A percentile compares a stretch with the other conserved stretches of the same genome.
phyloP scores from a whole-genome alignment of 2,888 invertebrate species.

The Phortica okadai region DNA sequence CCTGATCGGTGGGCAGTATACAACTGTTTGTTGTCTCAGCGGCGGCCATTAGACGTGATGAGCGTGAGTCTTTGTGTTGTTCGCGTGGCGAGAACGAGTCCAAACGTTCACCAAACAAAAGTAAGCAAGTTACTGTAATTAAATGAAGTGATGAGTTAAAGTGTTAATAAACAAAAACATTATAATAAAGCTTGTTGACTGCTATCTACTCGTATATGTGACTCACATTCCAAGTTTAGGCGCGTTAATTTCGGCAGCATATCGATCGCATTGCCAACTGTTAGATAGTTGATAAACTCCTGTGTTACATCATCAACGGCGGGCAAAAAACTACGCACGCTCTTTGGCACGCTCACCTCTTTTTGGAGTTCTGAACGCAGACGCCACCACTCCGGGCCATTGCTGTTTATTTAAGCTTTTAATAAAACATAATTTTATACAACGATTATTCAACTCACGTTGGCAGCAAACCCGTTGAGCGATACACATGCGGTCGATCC shows the following conservation, averaged over 20 bases:
- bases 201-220: too few species aligned
- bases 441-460: conserved; percentile 80
- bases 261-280: too few species aligned
- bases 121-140: conserved; percentile 82
- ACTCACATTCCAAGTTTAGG: conserved; percentile 87
- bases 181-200: background rate
- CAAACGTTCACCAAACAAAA: conserved; percentile 84
- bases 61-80: conserved; percentile 79
- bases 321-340: conserved; percentile 82
- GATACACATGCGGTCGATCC: conserved; percentile 85
- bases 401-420: conserved; percentile 77
- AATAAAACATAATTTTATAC: background rate
- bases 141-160: background rate
- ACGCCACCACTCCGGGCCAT: conserved; percentile 89
- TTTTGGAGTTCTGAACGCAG: conserved; percentile 88
- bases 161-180: background rate
- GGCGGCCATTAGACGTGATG: conserved; percentile 83
- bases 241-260: too few species aligned
- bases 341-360: conserved; percentile 84
- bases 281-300: conserved; percentile 82
- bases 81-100: conserved; percentile 82
- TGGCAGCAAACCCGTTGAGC: conserved; percentile 88
- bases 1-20: conserved; percentile 75
- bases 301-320: conserved; percentile 81
- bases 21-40: conserved; percentile 84